Base-by-base conservation (phyloP, 2,888 invertebrate genomes). In the Oxyteleia sp. region DNA sequence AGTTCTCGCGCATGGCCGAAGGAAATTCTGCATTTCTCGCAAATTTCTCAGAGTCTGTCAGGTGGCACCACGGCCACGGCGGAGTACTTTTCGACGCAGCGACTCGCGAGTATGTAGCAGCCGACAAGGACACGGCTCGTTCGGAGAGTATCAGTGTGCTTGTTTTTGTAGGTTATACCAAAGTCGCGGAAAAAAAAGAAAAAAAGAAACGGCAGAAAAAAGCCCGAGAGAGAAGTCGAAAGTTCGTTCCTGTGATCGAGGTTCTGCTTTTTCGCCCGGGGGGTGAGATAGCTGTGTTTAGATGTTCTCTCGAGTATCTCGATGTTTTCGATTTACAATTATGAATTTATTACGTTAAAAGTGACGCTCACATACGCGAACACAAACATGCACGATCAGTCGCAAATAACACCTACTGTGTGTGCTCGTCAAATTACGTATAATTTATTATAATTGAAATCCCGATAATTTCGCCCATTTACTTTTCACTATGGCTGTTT, bases 21-120 rank as follows among this genome's bases (percentile, higher is more conserved):
- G 90, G 89, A 91, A 90, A 90, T 90, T 86, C 89, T 86, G 88
- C 63, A 91, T 91, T 91, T 91, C 90, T 87, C 89, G 89, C 89
- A 89, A 89, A 90, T 90, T 91, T 91, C 89, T 89, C 86, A 85
- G 89, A 89, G 89, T 88, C 90, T 89, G 90, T 90, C 90, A 91
- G 92, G 91, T 92, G 91, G 92, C 91, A 91, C 90, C 91, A 91
- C 91, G 89, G 88, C 90, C 87, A 82, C 69, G 59, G 63, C 35
- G 45, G 74, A 74, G 71, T 74, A 32, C 64, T 78, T 55, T 71
- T 51, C 57, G 71, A 51, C 79, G 69, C 69, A 71, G 79, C 79
- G 51, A 55, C 63, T 66, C 66, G 82, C 68, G 78, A 82, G 66
- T 72, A 74, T 83, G 74, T 43, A 57, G 41, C 69, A 38, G 71